Conservation (phyloP, 2,113 vertebrate genomes). For the Probosciger aterrimus region DNA sequence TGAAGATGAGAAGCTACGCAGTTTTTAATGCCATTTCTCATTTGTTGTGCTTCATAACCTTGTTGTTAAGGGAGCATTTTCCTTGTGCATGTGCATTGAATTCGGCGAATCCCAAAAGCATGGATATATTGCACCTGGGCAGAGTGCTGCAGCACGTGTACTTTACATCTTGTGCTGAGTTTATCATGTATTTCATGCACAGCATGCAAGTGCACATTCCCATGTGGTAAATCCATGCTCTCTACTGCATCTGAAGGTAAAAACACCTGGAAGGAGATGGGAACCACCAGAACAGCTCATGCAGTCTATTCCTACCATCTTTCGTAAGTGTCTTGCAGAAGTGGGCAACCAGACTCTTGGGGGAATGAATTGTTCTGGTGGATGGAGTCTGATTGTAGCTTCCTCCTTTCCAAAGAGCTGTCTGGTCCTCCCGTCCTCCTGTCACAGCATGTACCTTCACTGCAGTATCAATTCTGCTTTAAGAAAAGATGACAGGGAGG, state of each 20-base stretch:
- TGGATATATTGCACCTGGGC: neutral
- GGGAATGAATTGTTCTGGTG: neutral
- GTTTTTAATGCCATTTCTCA: neutral
- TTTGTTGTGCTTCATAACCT: neutral
- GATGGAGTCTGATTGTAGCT: neutral
- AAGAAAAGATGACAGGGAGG: neutral
- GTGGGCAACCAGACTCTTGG: too few relatives aligned
- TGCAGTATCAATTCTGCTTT: neutral
- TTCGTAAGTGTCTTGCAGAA: neutral
- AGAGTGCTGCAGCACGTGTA: neutral
- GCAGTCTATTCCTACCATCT: neutral
- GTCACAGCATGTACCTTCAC: neutral
- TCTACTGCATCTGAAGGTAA: neutral
- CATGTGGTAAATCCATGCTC: neutral
- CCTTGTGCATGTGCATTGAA: fast-evolving
- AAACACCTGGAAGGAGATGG: neutral
- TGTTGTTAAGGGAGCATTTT: neutral
- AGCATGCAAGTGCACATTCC: neutral
- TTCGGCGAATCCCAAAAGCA: neutral
- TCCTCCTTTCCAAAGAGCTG: neutral
- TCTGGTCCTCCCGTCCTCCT: neutral
- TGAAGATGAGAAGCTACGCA: neutral
- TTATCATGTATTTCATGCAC: neutral
- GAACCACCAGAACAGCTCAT: neutral
- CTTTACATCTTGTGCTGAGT: neutral